Base-by-base conservation (phyloP, 37 sponge, comb jelly and placozoan species). In the Eunapius fragilis region DNA sequence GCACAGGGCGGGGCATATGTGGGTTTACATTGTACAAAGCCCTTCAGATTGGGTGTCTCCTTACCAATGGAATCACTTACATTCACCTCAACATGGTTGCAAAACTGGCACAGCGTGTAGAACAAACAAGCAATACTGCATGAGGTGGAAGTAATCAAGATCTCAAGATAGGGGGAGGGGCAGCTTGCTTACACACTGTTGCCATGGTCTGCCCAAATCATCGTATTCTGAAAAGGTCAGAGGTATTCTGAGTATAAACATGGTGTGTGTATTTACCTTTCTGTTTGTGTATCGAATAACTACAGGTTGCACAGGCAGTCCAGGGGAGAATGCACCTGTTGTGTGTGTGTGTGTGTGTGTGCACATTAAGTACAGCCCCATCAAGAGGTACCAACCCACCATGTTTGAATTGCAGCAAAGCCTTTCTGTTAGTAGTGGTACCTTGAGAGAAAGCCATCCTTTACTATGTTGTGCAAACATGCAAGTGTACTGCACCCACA, bases 301-400 rank as follows among this genome's bases (percentile, higher is more conserved):
- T 2, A 85, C 67, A 24, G 83, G 82, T 71, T 92, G 89, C 27
- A 92, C 80, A 30, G 89, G 86, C 10, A 92, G 72, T 25, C 48
- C 28, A 2, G 93, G 93, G 0, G 26, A 73, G 74, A 92, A 92
- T 14, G 93, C 89, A 67, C 92, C 92, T 76, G 78, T 30, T 74
- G 27, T 2, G 74, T 31, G 32, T 72, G 30, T 31, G 24, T 38
- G 45, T 35, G 38, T 37, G 32, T 37, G 13, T 13, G 17, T 27
- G 27, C 77, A 76, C 72, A 9, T 71, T 9, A 73, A 34, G 33
- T 34, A 13, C 2, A 9, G 31, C 17, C 0, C 25, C 31, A 11
- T 73, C 31, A 9, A 17, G 41, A 34, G 13, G 30, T 24, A 35
- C 36, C 34, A 67, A 4, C 82, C 26, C 26, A 83, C 85, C 85